phyloP scores from a whole-genome alignment of 2,888 invertebrate genomes.

The Dasypogon diadema region DNA sequence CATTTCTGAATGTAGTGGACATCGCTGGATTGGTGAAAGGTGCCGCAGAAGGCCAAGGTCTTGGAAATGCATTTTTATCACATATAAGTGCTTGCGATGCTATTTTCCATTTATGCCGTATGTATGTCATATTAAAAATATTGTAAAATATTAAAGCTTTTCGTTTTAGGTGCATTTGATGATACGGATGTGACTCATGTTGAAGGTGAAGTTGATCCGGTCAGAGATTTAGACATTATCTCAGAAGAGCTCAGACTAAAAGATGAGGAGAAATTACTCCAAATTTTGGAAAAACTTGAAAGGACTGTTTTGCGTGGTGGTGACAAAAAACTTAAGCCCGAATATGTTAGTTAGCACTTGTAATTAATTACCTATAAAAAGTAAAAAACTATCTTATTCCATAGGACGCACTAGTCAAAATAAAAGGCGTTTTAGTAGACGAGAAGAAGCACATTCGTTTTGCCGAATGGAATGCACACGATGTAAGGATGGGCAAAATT shows the following conservation, averaged over 20 bases:
- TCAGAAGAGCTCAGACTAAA: conserved; percentile 94
- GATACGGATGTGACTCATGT: conserved; percentile 98
- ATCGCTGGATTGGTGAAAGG: conserved; percentile 99
- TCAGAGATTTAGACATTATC: conserved; percentile 96
- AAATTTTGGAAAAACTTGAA: conserved; percentile 88
- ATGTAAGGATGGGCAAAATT: too few species aligned
- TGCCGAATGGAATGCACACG: conserved; percentile 91
- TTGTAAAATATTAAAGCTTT: neutral
- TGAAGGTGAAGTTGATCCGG: conserved; percentile 98
- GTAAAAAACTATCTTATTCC: conserved; percentile 63
- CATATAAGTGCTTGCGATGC: conserved; percentile 99
- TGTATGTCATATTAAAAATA: conserved; percentile 68
- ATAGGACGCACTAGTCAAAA: conserved; percentile 87
- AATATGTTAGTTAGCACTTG: conserved; percentile 80
- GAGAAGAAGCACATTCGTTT: conserved; percentile 95
- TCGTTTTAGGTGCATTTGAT: conserved; percentile 88
- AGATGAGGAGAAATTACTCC: conserved; percentile 89
- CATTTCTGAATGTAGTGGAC: conserved; percentile 96
- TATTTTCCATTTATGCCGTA: conserved; percentile 96
- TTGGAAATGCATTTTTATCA: conserved; percentile 98
- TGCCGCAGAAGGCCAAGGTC: conserved; percentile 96
- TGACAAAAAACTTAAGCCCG: conserved; percentile 95
- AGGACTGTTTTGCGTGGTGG: conserved; percentile 83
- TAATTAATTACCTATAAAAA: neutral
- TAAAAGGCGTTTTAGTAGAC: conserved; percentile 84